Evolutionary conservation across 2,113 vertebrate species (phyloP).

Genomic region (Phaetusa simplex): DNA sequence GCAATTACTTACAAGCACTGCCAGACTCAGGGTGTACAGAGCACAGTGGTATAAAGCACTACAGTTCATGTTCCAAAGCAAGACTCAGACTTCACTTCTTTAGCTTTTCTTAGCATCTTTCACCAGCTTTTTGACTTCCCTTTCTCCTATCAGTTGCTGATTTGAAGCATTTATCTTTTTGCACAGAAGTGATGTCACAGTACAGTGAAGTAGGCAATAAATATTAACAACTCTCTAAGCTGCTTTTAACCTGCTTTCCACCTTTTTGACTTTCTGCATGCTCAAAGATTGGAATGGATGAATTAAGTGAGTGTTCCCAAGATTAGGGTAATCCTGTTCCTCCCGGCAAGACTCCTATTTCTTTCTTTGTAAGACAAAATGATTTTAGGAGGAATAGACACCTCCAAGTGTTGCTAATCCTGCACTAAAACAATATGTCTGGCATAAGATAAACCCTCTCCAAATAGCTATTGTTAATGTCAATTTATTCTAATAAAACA

Average conservation of each 20-base stretch:
- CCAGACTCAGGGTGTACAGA: conserved; percentile 5
- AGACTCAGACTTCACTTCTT: not conserved
- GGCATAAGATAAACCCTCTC: not conserved
- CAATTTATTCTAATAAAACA: not conserved
- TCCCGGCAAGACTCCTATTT: not conserved
- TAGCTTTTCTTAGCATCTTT: not conserved
- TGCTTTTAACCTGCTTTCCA: not conserved
- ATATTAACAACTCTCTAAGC: conserved; percentile 20
- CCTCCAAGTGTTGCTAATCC: not conserved
- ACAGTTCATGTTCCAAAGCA: conserved; percentile 12
- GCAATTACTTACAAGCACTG: conserved; percentile 57
- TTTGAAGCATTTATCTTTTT: conserved; percentile 28
- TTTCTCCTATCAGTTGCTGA: not conserved
- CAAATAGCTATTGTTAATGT: not conserved
- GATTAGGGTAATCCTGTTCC: not conserved
- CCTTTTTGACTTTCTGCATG: not conserved
- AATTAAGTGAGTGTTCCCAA: not conserved
- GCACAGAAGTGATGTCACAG: not conserved
- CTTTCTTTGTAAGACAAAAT: not conserved
- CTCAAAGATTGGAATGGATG: not conserved
- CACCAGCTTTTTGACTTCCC: not conserved
- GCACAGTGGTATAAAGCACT: not conserved
- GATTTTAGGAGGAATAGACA: not conserved
- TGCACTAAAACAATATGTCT: not conserved
- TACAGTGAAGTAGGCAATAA: not conserved